These are phyloP conservation scores for Eumerus sabulonum DNA, from an alignment of 2,888 invertebrate genomes.

Conservation along the genomic window DNA sequence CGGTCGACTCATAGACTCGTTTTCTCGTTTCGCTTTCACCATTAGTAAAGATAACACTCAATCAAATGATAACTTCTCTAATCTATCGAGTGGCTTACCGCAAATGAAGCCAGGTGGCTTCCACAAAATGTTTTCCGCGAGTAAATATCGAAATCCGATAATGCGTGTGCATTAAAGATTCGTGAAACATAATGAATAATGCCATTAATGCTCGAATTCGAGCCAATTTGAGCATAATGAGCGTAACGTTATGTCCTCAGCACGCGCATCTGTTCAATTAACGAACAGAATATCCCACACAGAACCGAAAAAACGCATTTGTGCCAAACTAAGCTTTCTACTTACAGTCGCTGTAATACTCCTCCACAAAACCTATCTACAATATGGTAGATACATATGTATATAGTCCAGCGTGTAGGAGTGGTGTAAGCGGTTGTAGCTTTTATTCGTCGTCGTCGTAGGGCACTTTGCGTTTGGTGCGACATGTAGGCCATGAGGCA, in stretches of 20 bases:
- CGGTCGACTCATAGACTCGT: too few species aligned
- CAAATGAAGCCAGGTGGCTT: too few species aligned
- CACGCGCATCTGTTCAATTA: slow-evolving; percentile 32
- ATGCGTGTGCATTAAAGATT: too few species aligned
- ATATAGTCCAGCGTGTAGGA: too few species aligned
- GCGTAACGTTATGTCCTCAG: slow-evolving; percentile 22
- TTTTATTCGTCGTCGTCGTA: slow-evolving; percentile 28
- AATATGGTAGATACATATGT: too few species aligned
- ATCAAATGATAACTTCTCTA: too few species aligned
- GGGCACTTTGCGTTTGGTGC: slow-evolving; percentile 23
- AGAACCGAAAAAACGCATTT: slow-evolving; percentile 16
- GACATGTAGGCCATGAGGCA: slow-evolving; percentile 39
- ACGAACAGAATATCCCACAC: neutral
- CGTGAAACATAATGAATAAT: too few species aligned
- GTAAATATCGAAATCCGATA: too few species aligned
- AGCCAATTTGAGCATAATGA: slow-evolving; percentile 11
- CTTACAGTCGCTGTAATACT: neutral
- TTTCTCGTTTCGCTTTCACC: too few species aligned
- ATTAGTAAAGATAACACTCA: too few species aligned
- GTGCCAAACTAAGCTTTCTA: slow-evolving; percentile 31
- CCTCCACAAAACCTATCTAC: neutral
- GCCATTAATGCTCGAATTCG: neutral
- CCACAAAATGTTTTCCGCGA: too few species aligned
- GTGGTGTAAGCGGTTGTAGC: neutral
- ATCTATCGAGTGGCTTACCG: too few species aligned